These are phyloP conservation scores for Argyra leucocephala DNA, from an alignment of 2,888 invertebrate species.

Conservation along the genomic window DNA sequence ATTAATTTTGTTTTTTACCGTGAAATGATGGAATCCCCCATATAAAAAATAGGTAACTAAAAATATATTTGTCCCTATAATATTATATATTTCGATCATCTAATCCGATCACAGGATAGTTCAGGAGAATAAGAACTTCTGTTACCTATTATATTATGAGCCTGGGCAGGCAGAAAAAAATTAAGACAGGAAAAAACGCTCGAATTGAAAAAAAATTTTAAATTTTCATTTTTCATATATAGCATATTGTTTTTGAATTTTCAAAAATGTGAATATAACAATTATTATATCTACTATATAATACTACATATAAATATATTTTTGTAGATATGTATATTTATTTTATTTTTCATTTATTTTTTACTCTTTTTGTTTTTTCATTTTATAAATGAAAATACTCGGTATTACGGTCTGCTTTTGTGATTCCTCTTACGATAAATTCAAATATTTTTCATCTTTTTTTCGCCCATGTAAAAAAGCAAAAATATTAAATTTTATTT, in stretches of 20 bases:
- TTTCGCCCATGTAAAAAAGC: neutral
- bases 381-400: neutral
- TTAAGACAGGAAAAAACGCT: too few relatives aligned
- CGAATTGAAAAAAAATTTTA: too few relatives aligned
- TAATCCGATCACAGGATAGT: too few relatives aligned
- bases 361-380: neutral
- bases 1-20: too few relatives aligned
- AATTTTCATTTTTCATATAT: too few relatives aligned
- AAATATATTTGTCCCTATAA: too few relatives aligned
- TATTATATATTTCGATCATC: too few relatives aligned
- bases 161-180: too few relatives aligned
- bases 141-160: too few relatives aligned
- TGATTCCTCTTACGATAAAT: conserved; percentile 6
- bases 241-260: neutral
- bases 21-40: too few relatives aligned
- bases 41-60: too few relatives aligned
- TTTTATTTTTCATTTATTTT: neutral
- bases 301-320: neutral
- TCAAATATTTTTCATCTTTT: conserved; percentile 2
- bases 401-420: conserved; percentile 6
- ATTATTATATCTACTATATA: neutral
- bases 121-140: too few relatives aligned
- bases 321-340: neutral
- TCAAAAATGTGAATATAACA: neutral
- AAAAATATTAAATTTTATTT: conserved; percentile 1